Evolutionary conservation across 2,113 vertebrate species (phyloP), one percentile per base, ranked within the genome.

Genomic region (Candoia aspera): DNA sequence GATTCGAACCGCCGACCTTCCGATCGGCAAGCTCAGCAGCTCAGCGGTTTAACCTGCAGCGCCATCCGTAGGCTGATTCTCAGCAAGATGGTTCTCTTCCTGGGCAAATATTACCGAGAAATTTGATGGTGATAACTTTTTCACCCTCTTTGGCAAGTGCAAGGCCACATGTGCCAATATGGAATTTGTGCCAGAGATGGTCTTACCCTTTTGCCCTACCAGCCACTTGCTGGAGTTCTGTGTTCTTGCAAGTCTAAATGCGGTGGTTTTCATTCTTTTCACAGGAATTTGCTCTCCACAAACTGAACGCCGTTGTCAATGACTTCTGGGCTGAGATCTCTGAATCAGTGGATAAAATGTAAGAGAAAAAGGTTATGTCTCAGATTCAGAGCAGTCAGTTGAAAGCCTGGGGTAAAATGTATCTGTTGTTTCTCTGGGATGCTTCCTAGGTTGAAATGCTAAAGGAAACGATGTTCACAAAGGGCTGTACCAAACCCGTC

Each of bases 241-340:
- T 53, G 2, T 15, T n/a, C 23, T 5, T 90, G 19, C 11, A 3
- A 84, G 13, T 58, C 13, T 23, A 24, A 37, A 58, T n/a, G 53
- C 6, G 3, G 21, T 1, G 91, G 84, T 73, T 91, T 96, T 95
- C 95, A 55, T 95, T 92, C 2, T 96, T 85, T 94, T 96, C 94
- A 3, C 93, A 99, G 99, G 99, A 99, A 96, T 99, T 99, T 98
- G 99, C 99, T 91, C 98, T 99, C 94, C 99, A 99, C 93, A 99
- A 99, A 89, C 96, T 99, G 92, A 98, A 99, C 96, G 97, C 98
- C 88, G 98, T 99, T 91, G 99, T 99, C 95, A 99, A 99, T 97
- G 99, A 99, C 96, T 99, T 99, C 97, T 99, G 99, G 99, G 99
- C 99, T 96, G 99, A 99, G 96, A 99, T 99, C 96, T 99, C 99